Evolutionary conservation across 2,113 vertebrate genomes (phyloP).

Genomic region (Oophaga pumilio): DNA sequence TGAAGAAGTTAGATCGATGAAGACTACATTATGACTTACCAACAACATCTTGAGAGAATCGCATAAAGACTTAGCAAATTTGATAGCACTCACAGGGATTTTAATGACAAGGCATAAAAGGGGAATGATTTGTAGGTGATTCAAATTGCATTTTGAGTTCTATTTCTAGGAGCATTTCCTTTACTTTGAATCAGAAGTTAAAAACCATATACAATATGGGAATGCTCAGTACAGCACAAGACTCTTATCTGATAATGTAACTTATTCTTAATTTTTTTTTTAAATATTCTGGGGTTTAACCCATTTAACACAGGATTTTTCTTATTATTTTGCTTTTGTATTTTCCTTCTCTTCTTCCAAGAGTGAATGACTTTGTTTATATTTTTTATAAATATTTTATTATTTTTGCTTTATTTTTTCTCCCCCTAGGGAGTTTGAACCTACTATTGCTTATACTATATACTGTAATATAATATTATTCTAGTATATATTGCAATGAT

Average conservation of each 20-base stretch:
- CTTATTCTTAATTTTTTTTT: too few relatives aligned
- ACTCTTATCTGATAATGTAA: neutral
- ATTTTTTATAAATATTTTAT: too few relatives aligned
- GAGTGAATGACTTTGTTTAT: too few relatives aligned
- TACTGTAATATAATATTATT: too few relatives aligned
- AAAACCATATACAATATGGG: conserved; percentile 41
- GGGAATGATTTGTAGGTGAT: conserved; percentile 52
- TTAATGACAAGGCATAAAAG: conserved; percentile 51
- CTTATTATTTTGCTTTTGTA: too few relatives aligned
- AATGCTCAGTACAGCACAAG: conserved; percentile 22
- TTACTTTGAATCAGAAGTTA: conserved; percentile 42
- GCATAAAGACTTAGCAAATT: conserved; percentile 49
- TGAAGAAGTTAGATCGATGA: conserved; percentile 51
- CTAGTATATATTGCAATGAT: too few relatives aligned
- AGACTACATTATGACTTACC: conserved; percentile 56
- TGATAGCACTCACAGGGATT: conserved; percentile 54
- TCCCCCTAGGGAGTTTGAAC: too few relatives aligned
- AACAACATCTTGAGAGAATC: conserved; percentile 46
- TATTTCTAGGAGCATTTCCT: conserved; percentile 52
- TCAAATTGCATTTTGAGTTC: conserved; percentile 51
- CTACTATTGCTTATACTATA: too few relatives aligned
- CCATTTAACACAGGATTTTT: neutral
- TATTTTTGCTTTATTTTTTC: too few relatives aligned
- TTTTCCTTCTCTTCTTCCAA: too few relatives aligned
- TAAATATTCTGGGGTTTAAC: neutral